Percentiles rank a stretch among this genome's conserved stretches.
These are phyloP conservation scores for Telmatherina bonti DNA, from an alignment of 2,797 vertebrate genomes.

Conservation along the genomic window DNA sequence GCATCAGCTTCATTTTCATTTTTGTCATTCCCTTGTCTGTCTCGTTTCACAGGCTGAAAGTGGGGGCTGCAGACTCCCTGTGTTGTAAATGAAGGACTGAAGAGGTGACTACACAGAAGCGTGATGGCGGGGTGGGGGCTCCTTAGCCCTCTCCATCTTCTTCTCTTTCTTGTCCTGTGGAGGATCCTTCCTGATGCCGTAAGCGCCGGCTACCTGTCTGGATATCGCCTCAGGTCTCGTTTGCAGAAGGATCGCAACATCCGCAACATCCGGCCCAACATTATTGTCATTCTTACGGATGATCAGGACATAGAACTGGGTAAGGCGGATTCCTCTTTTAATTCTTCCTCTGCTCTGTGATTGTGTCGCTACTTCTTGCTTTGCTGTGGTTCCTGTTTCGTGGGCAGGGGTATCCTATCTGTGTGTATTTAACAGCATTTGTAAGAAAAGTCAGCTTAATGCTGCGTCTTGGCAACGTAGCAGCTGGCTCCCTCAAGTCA, in stretches of 20 bases:
- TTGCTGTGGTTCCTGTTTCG: constrained; percentile 47
- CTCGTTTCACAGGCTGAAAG: constrained; percentile 60
- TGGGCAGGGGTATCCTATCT: constrained; percentile 51
- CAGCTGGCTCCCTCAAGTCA: constrained; percentile 76
- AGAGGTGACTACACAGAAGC: constrained; percentile 51
- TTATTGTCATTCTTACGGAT: constrained; percentile 97
- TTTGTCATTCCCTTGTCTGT: constrained; percentile 37
- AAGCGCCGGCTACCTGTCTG: constrained; percentile 87
- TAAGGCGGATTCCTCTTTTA: constrained; percentile 69
- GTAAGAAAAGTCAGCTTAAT: constrained; percentile 65
- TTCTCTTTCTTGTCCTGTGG: constrained; percentile 75
- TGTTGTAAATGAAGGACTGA: constrained; percentile 41
- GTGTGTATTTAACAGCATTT: constrained; percentile 63
- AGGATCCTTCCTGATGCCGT: constrained; percentile 74
- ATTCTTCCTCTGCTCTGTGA: constrained; percentile 17
- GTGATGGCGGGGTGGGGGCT: constrained; percentile 85
- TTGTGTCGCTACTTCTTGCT: constrained; percentile 40
- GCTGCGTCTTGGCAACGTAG: constrained; percentile 69
- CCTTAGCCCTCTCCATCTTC: constrained; percentile 68
- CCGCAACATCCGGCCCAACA: constrained; percentile 94
- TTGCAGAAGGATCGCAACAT: constrained; percentile 92
- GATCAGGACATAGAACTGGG: constrained; percentile 98
- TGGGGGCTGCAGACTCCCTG: constrained; percentile 34
- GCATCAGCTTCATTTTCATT: constrained; percentile 25
- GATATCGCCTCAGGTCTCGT: constrained; percentile 88